Conservation (phyloP, 2,888 invertebrate genomes). For the Diabrotica balteata region DNA sequence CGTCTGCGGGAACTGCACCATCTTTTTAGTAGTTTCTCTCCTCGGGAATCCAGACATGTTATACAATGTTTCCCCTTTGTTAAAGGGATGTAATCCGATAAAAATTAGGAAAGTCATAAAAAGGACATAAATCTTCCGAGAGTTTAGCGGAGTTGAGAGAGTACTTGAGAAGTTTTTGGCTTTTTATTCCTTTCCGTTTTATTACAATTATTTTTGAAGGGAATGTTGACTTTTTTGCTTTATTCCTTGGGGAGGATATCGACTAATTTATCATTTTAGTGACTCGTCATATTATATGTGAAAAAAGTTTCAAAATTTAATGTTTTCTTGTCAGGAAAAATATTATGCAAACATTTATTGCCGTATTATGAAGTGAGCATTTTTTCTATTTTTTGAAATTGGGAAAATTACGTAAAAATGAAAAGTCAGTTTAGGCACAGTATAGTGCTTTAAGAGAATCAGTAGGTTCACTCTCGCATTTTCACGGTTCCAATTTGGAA, state of each 20-base stretch:
- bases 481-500: too few relatives aligned
- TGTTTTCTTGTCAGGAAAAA: background rate
- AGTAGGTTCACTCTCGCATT: too few relatives aligned
- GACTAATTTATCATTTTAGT: constrained; percentile 19
- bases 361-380: too few relatives aligned
- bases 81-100: constrained; percentile 30
- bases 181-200: constrained; percentile 28
- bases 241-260: constrained; percentile 1
- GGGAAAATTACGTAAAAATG: too few relatives aligned
- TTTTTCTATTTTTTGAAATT: too few relatives aligned
- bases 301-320: background rate
- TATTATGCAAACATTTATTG: too few relatives aligned
- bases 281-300: background rate
- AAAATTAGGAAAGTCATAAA: constrained; percentile 36
- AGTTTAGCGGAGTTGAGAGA: constrained; percentile 32
- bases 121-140: constrained; percentile 32
- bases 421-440: too few relatives aligned
- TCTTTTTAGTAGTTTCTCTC: constrained; percentile 30
- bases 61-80: constrained; percentile 32
- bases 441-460: too few relatives aligned
- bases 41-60: constrained; percentile 24
- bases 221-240: constrained; percentile 24
- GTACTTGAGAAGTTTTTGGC: constrained; percentile 30
- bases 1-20: constrained; percentile 24
- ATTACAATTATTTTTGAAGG: constrained; percentile 28